A percentile compares a stretch with the other conserved stretches of the same genome.
Evolutionary conservation across 2,888 invertebrate genomes (phyloP).

Genomic region (Oscheius sp.): DNA sequence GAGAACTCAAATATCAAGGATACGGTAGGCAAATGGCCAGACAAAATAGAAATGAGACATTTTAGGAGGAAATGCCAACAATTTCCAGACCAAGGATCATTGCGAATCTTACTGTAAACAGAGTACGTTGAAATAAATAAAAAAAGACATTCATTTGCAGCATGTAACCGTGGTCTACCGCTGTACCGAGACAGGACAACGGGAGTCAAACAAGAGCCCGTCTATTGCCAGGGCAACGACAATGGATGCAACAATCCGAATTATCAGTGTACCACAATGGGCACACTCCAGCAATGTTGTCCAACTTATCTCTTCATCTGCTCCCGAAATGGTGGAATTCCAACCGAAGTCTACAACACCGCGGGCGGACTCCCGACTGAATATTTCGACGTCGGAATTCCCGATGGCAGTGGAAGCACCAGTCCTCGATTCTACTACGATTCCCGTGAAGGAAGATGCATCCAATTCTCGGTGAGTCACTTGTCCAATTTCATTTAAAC

Average conservation of each 20-base stretch:
- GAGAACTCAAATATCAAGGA: constrained; percentile 71
- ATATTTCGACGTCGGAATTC: constrained; percentile 72
- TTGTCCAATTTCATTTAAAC: neutral
- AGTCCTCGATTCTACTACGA: constrained; percentile 72
- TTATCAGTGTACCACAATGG: constrained; percentile 72
- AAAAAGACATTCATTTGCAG: constrained; percentile 47
- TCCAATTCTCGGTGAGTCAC: constrained; percentile 66
- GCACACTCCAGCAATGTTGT: constrained; percentile 72
- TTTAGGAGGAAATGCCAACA: constrained; percentile 69
- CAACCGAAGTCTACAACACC: constrained; percentile 73
- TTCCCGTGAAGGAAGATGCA: constrained; percentile 70
- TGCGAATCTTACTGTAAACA: constrained; percentile 73
- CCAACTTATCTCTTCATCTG: constrained; percentile 71
- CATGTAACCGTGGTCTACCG: constrained; percentile 72
- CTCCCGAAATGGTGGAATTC: constrained; percentile 71
- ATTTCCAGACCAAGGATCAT: constrained; percentile 72
- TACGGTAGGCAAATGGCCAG: constrained; percentile 38
- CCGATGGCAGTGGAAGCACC: constrained; percentile 68
- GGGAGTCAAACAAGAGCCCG: constrained; percentile 72
- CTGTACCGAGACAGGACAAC: constrained; percentile 71
- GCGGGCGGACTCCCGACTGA: constrained; percentile 72
- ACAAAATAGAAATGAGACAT: neutral
- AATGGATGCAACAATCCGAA: constrained; percentile 72
- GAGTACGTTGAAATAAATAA: constrained; percentile 56
- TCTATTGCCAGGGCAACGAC: constrained; percentile 72